These are phyloP conservation scores for Borostomias antarcticus DNA, from an alignment of 2,797 vertebrate genomes.

Conservation along the genomic window DNA sequence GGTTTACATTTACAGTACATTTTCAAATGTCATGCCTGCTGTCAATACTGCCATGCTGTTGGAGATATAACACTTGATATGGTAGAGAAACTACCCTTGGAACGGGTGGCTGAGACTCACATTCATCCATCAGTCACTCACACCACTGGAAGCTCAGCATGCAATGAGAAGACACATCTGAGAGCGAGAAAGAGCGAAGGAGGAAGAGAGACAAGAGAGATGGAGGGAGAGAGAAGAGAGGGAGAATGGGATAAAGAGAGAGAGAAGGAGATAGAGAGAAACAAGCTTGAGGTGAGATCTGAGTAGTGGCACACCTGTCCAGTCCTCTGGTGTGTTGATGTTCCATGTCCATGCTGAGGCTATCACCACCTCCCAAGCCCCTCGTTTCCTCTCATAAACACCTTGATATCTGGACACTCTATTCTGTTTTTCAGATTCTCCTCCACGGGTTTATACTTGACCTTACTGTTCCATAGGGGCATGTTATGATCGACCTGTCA, in stretches of 20 bases:
- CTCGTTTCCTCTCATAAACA: constrained; percentile 11
- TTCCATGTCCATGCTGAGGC: background rate
- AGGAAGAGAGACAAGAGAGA: too few relatives aligned
- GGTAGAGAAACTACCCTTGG: background rate
- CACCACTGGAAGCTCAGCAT: too few relatives aligned
- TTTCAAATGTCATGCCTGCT: background rate
- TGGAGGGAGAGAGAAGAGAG: too few relatives aligned
- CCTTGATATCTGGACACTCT: constrained; percentile 16
- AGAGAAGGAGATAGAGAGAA: background rate
- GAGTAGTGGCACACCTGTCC: background rate
- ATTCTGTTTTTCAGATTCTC: constrained; percentile 9
- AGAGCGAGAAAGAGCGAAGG: too few relatives aligned
- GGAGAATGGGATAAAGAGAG: background rate
- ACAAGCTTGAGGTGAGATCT: background rate
- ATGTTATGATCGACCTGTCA: constrained; percentile 22
- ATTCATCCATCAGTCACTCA: too few relatives aligned
- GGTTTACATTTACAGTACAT: background rate
- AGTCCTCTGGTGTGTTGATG: constrained; percentile 9
- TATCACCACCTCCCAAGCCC: constrained; percentile 1
- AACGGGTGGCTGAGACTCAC: background rate
- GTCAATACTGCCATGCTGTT: background rate
- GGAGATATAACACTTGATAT: constrained; percentile 1
- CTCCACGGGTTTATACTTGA: background rate
- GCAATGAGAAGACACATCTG: too few relatives aligned
- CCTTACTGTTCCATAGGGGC: constrained; percentile 18